Conservation (phyloP, 2,888 invertebrate species). For the Drosophila trichaetosa region DNA sequence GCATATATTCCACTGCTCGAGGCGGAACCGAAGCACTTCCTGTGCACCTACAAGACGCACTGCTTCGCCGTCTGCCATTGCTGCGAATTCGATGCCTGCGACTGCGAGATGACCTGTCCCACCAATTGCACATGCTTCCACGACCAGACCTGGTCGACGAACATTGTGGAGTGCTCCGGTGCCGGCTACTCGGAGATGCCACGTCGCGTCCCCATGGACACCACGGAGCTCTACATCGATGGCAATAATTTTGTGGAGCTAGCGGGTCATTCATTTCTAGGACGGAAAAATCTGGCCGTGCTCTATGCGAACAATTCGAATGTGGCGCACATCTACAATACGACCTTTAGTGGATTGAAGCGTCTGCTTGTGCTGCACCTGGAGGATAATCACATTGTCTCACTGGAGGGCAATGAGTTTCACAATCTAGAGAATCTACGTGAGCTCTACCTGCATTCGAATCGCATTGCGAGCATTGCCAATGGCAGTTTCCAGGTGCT, state of each 20-base stretch:
- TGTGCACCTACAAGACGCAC: conserved; percentile 96
- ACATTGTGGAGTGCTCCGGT: conserved; percentile 95
- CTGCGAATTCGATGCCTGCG: conserved; percentile 98
- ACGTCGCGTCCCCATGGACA: conserved; percentile 96
- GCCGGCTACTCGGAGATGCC: conserved; percentile 93
- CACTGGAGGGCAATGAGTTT: conserved; percentile 93
- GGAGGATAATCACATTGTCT: conserved; percentile 93
- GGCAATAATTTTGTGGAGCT: conserved; percentile 95
- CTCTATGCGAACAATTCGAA: conserved; percentile 95
- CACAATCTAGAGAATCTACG: conserved; percentile 92
- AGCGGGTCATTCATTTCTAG: conserved; percentile 95
- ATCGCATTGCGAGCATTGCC: conserved; percentile 92
- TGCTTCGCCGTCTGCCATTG: conserved; percentile 98
- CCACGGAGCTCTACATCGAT: conserved; percentile 96
- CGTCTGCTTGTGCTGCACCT: conserved; percentile 92
- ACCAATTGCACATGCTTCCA: conserved; percentile 97
- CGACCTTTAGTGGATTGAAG: conserved; percentile 95
- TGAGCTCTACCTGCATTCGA: conserved; percentile 94
- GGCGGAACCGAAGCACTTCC: conserved; percentile 94
- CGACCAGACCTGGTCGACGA: conserved; percentile 96
- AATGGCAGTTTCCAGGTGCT: conserved; percentile 93
- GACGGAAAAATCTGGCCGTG: conserved; percentile 94
- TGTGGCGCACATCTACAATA: conserved; percentile 93
- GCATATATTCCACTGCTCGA: conserved; percentile 94
- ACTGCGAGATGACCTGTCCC: conserved; percentile 98